Base-by-base conservation (phyloP, 2,797 vertebrate species). In the Phyllotis vaccarum region DNA sequence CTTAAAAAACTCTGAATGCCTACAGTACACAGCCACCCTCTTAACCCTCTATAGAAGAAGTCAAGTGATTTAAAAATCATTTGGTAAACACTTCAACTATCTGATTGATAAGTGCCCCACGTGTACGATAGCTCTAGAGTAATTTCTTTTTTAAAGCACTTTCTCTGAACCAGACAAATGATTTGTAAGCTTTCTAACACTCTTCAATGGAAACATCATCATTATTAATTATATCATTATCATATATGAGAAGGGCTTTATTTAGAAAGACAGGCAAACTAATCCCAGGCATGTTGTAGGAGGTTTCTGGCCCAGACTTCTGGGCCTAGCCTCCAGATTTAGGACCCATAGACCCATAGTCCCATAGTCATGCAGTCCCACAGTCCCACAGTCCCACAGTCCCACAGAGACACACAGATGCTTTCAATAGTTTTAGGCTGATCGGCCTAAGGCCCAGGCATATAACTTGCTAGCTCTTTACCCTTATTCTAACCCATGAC, bases 211-310 rank as follows among this genome's bases (percentile, higher is more conserved):
- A 83, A 95, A 11, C 14, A 82, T 78, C 22, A 58, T 70, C 64
- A 68, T 72, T 8, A 56, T 52, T 54, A 40, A 62, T 43, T 62
- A 43, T 17, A n/a, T 86, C 7, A 37, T 68, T 68, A 27, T 86
- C 27, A 70, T 37, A 17, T 13, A 37, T 54, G 22, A 54, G 68
- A 14, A 96, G 68, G 24, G 88, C 90, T 68, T 76, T 64, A 74
- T 70, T 95, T 75, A 90, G 46, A 92, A 54, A 92, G 76, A 54
- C 72, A 37, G 86, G 21, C 78, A 89, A 60, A 86, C 58, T 56
- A 89, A 58, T 40, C 19, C 3, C 46, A 54, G 29, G 43, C 43
- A n/a, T n/a, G n/a, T n/a, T n/a, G n/a, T n/a, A n/a, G n/a, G n/a
- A n/a, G n/a, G n/a, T n/a, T n/a, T n/a, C n/a, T n/a, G n/a, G n/a